Conservation (phyloP, 2,797 vertebrate species). For the Sebastes iracundus region DNA sequence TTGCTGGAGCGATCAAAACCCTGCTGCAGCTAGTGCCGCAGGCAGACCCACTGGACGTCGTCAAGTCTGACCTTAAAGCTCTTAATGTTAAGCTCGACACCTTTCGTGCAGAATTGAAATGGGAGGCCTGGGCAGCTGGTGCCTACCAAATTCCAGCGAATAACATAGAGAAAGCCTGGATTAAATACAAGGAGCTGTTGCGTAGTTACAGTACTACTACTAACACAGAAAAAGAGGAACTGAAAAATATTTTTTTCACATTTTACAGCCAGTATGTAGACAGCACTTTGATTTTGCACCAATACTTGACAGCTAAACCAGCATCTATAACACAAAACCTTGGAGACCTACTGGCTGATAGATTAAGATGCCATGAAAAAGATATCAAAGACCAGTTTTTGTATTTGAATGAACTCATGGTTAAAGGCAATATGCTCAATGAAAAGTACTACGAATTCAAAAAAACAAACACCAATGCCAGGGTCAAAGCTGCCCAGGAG, state of each 20-base stretch:
- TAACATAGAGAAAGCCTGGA: slow-evolving; percentile 4
- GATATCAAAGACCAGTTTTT: background rate
- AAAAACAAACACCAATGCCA: background rate
- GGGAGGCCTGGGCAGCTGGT: background rate
- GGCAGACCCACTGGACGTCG: no score
- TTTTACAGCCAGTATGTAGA: background rate
- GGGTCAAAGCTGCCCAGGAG: rapidly evolving
- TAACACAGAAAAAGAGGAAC: background rate
- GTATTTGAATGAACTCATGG: background rate
- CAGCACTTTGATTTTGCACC: background rate
- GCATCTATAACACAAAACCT: background rate
- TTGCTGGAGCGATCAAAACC: no score
- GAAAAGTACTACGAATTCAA: background rate
- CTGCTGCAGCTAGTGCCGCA: no score
- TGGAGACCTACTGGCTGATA: background rate
- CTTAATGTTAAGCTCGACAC: no score
- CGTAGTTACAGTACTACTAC: background rate
- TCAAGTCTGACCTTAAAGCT: no score
- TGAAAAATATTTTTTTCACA: background rate
- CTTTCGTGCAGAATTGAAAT: background rate
- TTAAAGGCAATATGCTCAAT: background rate
- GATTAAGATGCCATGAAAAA: slow-evolving; percentile 21
- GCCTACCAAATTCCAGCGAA: background rate
- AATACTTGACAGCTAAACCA: background rate
- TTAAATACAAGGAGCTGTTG: background rate